Percentiles rank a stretch among this genome's conserved stretches.
These are phyloP conservation scores for Brachyalestes nurse DNA, from an alignment of 2,797 vertebrate genomes.

Conservation along the genomic window DNA sequence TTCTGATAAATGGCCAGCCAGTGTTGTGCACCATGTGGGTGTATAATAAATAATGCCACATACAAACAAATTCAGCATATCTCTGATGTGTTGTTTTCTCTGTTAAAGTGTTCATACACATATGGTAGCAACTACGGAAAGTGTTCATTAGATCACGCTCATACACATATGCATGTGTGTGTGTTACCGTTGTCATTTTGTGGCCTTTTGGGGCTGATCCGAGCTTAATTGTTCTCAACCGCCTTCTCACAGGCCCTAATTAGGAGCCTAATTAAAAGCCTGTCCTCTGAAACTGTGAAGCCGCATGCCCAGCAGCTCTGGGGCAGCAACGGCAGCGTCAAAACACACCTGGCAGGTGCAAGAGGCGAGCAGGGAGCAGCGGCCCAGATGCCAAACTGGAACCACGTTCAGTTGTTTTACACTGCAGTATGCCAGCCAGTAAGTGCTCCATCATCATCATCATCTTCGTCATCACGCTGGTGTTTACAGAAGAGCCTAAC, in stretches of 20 bases:
- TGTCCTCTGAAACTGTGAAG: background rate
- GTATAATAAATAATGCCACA: too few relatives aligned
- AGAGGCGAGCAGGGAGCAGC: background rate
- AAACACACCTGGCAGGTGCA: conserved; percentile 10
- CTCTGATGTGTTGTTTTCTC: too few relatives aligned
- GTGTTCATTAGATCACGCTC: background rate
- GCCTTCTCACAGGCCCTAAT: conserved; percentile 25
- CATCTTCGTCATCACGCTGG: background rate
- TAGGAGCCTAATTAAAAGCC: conserved; percentile 32
- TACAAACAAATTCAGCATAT: too few relatives aligned
- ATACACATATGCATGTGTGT: background rate
- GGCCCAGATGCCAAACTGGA: background rate
- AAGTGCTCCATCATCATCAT: background rate
- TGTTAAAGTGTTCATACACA: background rate
- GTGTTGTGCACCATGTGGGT: too few relatives aligned
- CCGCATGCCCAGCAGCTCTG: conserved; percentile 3
- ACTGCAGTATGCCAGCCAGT: background rate
- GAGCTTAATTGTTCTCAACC: conserved; percentile 24
- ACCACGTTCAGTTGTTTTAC: background rate
- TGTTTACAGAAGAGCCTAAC: too few relatives aligned
- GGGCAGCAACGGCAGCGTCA: background rate
- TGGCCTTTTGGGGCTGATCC: background rate
- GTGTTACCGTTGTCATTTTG: background rate
- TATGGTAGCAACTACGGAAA: background rate
- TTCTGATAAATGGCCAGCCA: too few relatives aligned